phyloP scores from a whole-genome alignment of 2,113 vertebrate species.

The Polypterus bichir region DNA sequence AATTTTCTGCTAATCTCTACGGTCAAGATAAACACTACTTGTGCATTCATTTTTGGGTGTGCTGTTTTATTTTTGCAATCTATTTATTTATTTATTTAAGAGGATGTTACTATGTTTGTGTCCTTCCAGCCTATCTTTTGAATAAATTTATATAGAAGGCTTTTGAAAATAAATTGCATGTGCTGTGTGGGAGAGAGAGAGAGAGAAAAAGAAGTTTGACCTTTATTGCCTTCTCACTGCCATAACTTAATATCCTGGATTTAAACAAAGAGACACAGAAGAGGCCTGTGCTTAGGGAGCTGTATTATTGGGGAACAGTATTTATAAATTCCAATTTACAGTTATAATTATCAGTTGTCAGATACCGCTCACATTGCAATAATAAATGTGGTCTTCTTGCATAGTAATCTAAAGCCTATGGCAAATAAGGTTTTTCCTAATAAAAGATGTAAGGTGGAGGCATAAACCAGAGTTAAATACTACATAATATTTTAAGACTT shows the following conservation, averaged over 20 bases:
- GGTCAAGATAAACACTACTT: conserved; percentile 4
- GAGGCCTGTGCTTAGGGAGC: background rate
- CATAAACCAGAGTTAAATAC: too few species aligned
- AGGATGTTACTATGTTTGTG: background rate
- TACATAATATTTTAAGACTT: too few species aligned
- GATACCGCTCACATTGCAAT: background rate
- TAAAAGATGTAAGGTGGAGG: too few species aligned
- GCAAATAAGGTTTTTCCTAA: too few species aligned
- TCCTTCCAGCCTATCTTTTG: background rate
- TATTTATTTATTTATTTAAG: background rate
- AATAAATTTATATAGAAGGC: background rate
- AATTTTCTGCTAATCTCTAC: background rate
- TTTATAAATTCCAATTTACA: conserved; percentile 4
- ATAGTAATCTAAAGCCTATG: too few species aligned
- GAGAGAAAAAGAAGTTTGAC: conserved; percentile 1
- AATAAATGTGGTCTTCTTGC: background rate
- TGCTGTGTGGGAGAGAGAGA: background rate
- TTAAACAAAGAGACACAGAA: background rate
- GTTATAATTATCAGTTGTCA: background rate
- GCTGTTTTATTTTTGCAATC: background rate
- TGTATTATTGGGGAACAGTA: background rate
- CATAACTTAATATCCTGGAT: conserved; percentile 5
- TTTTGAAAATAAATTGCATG: background rate
- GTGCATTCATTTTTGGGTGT: background rate
- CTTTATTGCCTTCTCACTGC: conserved; percentile 1